Evolutionary conservation across 1,140 invertebrate species (phyloP), one percentile per base, ranked within the genome.

Genomic region (Hylyphantes graminicola): DNA sequence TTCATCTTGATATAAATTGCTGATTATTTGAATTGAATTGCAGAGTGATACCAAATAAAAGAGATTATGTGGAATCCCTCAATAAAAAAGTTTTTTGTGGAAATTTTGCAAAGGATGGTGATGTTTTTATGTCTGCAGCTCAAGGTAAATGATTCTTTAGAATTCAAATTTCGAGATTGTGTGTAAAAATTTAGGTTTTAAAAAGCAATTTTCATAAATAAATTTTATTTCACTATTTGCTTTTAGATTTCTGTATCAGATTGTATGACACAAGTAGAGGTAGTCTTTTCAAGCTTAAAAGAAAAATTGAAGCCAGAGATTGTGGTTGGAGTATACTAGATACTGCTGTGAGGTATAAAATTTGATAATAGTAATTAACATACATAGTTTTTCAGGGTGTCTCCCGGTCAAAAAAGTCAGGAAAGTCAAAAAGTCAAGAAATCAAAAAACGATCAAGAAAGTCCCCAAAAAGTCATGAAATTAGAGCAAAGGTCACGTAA

Each of bases 261-360:
- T 88, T 92, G 48, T 92, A 91, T 86, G 91, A 92, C 5, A 87
- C 87, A 17, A 88, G 89, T 10, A 90, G 91, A 86, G 90, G 90
- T 35, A 35, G 35, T 89, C 90, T n/a, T 67, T 93, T 93, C 86
- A 91, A 91, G 55, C 86, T 91, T 48, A 89, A 91, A 6, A 92
- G 92, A 87, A 90, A 89, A 63, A 92, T 94, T 77, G 89, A 90
- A 85, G 94, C 93, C 0, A 90, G 93, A 74, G 94, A 96, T 89
- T 93, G 96, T 13, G 94, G 94, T 12, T 96, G 95, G 95, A 94
- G 94, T 90, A 93, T 96, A 57, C 89, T 96, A 19, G 95, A 96
- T 88, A 93, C 94, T 53, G 94, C 94, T 12, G 94, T 91, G 74
- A 91, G 90, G 89, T 90, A 88, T 55, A 7, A 65, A 13, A n/a